phyloP scores from a whole-genome alignment of 1,140 invertebrate genomes.

The Tetragnatha versicolor region DNA sequence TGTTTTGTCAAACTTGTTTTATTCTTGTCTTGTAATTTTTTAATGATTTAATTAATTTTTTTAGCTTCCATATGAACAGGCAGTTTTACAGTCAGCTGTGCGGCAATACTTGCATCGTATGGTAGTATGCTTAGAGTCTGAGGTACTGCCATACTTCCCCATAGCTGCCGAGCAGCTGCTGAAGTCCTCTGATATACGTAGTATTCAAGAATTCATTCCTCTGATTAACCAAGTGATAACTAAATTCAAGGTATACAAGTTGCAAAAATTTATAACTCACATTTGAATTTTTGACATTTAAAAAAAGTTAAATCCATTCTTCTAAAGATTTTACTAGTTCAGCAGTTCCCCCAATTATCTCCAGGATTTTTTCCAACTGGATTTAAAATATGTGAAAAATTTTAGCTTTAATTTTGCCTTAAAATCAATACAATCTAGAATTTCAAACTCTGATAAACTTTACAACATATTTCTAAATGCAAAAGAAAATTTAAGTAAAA shows the following conservation, averaged over 20 bases:
- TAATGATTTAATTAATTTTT: slow-evolving; percentile 17
- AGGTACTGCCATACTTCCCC: slow-evolving; percentile 70
- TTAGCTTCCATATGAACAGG: slow-evolving; percentile 59
- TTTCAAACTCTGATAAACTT: no score
- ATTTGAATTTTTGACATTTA: no score
- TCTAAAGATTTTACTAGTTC: no score
- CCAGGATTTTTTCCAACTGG: no score
- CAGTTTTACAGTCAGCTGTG: slow-evolving; percentile 64
- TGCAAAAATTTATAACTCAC: neutral
- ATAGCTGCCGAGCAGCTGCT: slow-evolving; percentile 67
- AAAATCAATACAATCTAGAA: no score
- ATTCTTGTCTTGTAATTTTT: neutral
- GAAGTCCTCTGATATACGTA: slow-evolving; percentile 64
- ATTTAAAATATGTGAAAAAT: no score
- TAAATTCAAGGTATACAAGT: slow-evolving; percentile 69
- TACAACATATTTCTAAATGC: no score
- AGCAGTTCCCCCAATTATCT: no score
- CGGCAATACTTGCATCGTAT: slow-evolving; percentile 71
- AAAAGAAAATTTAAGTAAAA: no score
- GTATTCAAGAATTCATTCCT: slow-evolving; percentile 70
- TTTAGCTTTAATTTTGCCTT: no score
- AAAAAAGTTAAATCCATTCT: no score
- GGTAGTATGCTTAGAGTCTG: slow-evolving; percentile 70
- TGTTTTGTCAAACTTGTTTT: no score
- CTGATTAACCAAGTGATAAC: slow-evolving; percentile 71